These are phyloP conservation scores for Lymantria monacha DNA, from an alignment of 2,888 invertebrate species.

Conservation along the genomic window DNA sequence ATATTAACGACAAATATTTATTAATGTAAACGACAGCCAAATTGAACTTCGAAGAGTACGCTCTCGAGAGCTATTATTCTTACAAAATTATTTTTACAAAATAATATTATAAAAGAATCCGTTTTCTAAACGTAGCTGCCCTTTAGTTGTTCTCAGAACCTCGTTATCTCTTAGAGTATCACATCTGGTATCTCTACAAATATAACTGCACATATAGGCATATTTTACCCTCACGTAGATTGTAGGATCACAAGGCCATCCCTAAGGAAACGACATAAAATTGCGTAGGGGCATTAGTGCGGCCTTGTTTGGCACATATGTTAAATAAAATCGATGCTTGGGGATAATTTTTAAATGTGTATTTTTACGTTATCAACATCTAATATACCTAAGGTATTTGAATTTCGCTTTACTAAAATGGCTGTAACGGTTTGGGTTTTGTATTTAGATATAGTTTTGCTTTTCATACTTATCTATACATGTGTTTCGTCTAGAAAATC, in stretches of 20 bases:
- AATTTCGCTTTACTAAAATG: no score
- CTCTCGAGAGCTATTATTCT: no score
- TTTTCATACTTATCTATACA: no score
- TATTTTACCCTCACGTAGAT: conserved; percentile 34
- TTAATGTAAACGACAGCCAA: no score
- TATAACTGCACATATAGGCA: conserved; percentile 2
- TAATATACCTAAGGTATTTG: no score
- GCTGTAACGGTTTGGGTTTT: no score
- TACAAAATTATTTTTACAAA: no score
- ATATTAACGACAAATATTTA: no score
- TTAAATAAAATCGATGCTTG: conserved; percentile 42
- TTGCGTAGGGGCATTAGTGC: conserved; percentile 46
- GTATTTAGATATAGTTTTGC: no score
- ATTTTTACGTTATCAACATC: not conserved
- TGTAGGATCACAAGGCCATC: conserved; percentile 38
- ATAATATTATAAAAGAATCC: no score
- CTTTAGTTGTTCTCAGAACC: not conserved
- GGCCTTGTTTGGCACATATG: conserved; percentile 31
- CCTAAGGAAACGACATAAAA: conserved; percentile 40
- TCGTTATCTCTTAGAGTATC: not conserved
- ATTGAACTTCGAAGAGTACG: no score
- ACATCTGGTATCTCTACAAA: not conserved
- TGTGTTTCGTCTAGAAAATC: no score
- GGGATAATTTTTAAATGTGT: conserved; percentile 16
- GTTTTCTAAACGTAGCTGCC: not conserved